Percentiles rank a stretch among this genome's conserved stretches.
These are phyloP conservation scores for Lateolabrax maculatus DNA, from an alignment of 2,797 vertebrate genomes.

Conservation along the genomic window DNA sequence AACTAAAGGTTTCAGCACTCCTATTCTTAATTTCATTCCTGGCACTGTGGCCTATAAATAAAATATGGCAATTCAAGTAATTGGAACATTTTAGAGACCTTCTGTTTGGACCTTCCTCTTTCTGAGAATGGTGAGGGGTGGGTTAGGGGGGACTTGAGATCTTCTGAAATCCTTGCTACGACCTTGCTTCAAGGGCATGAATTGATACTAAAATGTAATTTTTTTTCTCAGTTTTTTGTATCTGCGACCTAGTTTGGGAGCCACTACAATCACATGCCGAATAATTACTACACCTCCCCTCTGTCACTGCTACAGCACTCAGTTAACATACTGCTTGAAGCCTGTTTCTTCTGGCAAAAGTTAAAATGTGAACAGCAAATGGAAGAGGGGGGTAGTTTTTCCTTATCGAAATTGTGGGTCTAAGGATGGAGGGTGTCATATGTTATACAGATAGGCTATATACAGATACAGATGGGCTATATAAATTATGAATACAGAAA, in stretches of 20 bases:
- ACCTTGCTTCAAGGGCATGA: not conserved
- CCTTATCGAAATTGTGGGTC: not conserved
- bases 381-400: not conserved
- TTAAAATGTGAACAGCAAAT: too few relatives aligned
- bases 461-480: too few relatives aligned
- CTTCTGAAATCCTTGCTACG: not conserved
- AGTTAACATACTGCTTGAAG: not conserved
- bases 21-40: not conserved
- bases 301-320: not conserved
- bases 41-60: not conserved
- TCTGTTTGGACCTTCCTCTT: not conserved
- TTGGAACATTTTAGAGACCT: not conserved
- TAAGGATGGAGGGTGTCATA: not conserved
- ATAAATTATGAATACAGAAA: not conserved
- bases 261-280: not conserved
- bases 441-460: not conserved
- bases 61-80: not conserved
- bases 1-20: not conserved
- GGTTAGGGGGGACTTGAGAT: too few relatives aligned
- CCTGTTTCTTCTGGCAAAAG: not conserved
- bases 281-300: not conserved
- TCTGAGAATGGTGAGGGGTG: not conserved
- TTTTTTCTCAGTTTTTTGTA: not conserved
- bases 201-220: not conserved
- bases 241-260: not conserved